Evolutionary conservation across 1,140 invertebrate species (phyloP).

Genomic region (Littorina saxatilis): DNA sequence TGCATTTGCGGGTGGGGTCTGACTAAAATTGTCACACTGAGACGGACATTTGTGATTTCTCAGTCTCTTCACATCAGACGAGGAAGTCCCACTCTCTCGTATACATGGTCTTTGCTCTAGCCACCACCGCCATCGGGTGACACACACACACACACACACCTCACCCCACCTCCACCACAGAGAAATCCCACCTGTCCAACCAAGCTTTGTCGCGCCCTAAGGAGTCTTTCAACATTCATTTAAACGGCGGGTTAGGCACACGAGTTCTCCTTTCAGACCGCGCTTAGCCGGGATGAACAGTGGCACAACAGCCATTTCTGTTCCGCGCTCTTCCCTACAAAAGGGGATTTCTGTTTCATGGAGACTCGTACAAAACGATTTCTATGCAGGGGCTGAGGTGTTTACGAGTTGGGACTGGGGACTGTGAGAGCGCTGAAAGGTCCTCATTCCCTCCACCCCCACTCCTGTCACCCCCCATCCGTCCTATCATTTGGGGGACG

Average conservation of each 20-base stretch:
- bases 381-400: slow-evolving; percentile 1
- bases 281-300: slow-evolving; percentile 11
- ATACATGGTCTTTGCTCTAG: too few relatives aligned
- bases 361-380: slow-evolving; percentile 11
- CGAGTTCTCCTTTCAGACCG: slow-evolving; percentile 6
- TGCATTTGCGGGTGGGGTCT: too few relatives aligned
- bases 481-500: background rate
- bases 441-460: background rate
- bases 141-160: too few relatives aligned
- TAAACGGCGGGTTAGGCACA: slow-evolving; percentile 8
- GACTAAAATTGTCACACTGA: too few relatives aligned
- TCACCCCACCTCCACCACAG: too few relatives aligned
- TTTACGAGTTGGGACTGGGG: slow-evolving; percentile 4
- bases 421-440: background rate
- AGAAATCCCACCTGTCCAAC: too few relatives aligned
- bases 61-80: too few relatives aligned
- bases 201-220: too few relatives aligned
- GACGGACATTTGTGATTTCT: too few relatives aligned
- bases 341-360: background rate
- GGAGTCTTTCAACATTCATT: slow-evolving; percentile 8
- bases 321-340: background rate
- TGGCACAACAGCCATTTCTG: background rate
- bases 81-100: too few relatives aligned
- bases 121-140: too few relatives aligned
- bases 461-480: too few relatives aligned